Percentiles rank a stretch among this genome's conserved stretches.
Conservation (phyloP, 2,797 vertebrate species). For the Alfaro cultratus region DNA sequence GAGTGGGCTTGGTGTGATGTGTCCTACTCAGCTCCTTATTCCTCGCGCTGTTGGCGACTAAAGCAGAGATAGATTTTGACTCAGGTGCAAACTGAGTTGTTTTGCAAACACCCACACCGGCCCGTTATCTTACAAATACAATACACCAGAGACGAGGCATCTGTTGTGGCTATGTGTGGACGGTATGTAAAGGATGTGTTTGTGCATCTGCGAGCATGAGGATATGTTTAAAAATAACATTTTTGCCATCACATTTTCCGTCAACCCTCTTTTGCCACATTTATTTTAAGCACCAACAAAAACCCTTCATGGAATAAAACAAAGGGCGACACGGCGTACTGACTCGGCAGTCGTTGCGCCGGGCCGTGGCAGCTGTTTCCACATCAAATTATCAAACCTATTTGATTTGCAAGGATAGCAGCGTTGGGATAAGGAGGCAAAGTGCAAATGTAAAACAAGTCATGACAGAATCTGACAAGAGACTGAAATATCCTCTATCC, state of each 20-base stretch:
- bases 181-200: slow-evolving; percentile 22
- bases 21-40: slow-evolving; percentile 67
- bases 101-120: slow-evolving; percentile 74
- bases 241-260: slow-evolving; percentile 26
- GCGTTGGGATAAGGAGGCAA: slow-evolving; percentile 65
- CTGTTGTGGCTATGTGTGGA: slow-evolving; percentile 59
- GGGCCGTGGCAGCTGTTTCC: slow-evolving; percentile 61
- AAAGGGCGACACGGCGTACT: not conserved
- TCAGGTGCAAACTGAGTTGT: slow-evolving; percentile 79
- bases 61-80: slow-evolving; percentile 76
- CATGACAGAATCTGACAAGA: slow-evolving; percentile 76
- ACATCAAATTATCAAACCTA: slow-evolving; percentile 59
- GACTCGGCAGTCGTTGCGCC: slow-evolving; percentile 12
- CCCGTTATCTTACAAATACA: slow-evolving; percentile 75
- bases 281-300: slow-evolving; percentile 19
- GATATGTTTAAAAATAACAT: slow-evolving; percentile 38
- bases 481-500: slow-evolving; percentile 67
- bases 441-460: slow-evolving; percentile 80
- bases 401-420: slow-evolving; percentile 61
- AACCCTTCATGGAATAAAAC: slow-evolving; percentile 5
- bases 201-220: slow-evolving; percentile 27
- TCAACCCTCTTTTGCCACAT: slow-evolving; percentile 21
- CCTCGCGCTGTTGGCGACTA: slow-evolving; percentile 63
- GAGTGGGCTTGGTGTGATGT: slow-evolving; percentile 65
- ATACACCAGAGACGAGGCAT: slow-evolving; percentile 77